A percentile compares a stretch with the other conserved stretches of the same genome.
Conservation (phyloP, 2,888 invertebrate species). For the Aleiodes testaceus region DNA sequence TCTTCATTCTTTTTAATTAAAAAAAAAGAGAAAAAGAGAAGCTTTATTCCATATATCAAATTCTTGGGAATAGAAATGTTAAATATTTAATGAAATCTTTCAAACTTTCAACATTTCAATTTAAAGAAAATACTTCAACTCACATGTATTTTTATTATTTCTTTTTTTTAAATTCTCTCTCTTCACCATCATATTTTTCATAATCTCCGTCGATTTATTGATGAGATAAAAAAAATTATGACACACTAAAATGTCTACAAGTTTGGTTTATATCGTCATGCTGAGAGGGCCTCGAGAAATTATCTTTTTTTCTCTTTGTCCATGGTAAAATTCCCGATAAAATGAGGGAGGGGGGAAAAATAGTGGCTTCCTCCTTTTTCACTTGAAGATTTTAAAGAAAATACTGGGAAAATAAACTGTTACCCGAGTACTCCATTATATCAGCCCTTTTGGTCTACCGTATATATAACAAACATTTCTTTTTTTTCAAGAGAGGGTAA, state of each 20-base stretch:
- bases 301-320: constrained; percentile 2
- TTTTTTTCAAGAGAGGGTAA: constrained; percentile 28
- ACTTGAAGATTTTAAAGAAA: neutral
- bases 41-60: constrained; percentile 14
- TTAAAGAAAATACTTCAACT: neutral
- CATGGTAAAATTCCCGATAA: constrained; percentile 9
- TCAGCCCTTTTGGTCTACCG: constrained; percentile 32
- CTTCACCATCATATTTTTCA: constrained; percentile 20
- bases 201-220: constrained; percentile 1
- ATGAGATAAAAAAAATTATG: constrained; percentile 22
- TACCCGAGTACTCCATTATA: constrained; percentile 39
- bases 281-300: constrained; percentile 25
- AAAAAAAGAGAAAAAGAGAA: neutral
- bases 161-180: too few species aligned
- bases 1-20: constrained; percentile 5
- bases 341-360: neutral
- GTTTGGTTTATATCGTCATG: constrained; percentile 24
- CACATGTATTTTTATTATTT: constrained; percentile 3
- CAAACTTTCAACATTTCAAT: neutral
- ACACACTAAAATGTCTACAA: constrained; percentile 28
- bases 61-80: constrained; percentile 3
- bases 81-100: constrained; percentile 1
- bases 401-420: constrained; percentile 38
- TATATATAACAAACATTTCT: constrained; percentile 16
- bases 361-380: neutral